Base-by-base conservation (phyloP, 92 coral and sea anemone genomes). In the Phenganax subtilis region DNA sequence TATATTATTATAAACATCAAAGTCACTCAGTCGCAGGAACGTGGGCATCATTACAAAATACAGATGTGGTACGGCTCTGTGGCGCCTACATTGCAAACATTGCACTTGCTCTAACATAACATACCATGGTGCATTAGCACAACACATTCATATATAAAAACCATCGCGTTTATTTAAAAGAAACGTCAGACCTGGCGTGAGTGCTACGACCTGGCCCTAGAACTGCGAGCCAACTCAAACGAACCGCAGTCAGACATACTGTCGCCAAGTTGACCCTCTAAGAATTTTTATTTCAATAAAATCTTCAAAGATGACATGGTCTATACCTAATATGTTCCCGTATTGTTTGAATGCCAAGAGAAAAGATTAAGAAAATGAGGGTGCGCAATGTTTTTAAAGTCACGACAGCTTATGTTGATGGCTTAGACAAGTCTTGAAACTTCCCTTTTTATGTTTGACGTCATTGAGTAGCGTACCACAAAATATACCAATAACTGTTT, bases 261-360 rank as follows among this genome's bases (percentile, higher is more conserved):
- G 99, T 92, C 99, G 99, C 99, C 99, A 87, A 77, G 75, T 75
- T 89, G 99, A 96, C 99, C 98, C 85, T 84, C 88, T 84, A 96
- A 92, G 99, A 92, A 96, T 96, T 92, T 89, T 78, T 87, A 84
- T 88, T 90, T 83, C 90, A 83, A 88, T 87, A 89, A 90, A 92
- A 87, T 76, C 81, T 76, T 76, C 69, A 57, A 27, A 76, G 53
- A 57, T 76, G 81, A 76, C 81, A 57, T 59, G 81, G 56, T 59
- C 67, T 57, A 31, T 57, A 60, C 55, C 59, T 76, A 76, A 76
- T 76, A 76, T 27, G 81, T 76, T 76, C 71, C 64, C n/a, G 30
- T 25, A 76, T 27, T 76, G 81, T 76, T 76, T 76, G 28, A 76
- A 57, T 76, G 81, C 70, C 81, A 76, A 76, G 55, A 11, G 25